Evolutionary conservation across 64 coral and sea anemone genomes (phyloP).

Genomic region (Acropora yongei): DNA sequence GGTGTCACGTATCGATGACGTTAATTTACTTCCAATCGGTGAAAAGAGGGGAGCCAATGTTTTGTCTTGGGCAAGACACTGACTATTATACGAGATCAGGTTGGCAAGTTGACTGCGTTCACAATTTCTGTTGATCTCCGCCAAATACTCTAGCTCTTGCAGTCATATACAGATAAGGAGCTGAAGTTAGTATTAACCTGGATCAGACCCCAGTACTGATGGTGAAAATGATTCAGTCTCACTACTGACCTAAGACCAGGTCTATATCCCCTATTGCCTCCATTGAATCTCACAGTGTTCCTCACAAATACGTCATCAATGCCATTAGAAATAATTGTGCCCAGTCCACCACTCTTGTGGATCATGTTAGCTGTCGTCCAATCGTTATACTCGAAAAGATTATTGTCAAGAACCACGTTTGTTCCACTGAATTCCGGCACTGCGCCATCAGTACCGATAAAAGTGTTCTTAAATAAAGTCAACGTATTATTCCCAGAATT

Average conservation of each 20-base stretch:
- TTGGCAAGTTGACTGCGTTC: no score
- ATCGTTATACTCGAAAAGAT: constrained; percentile 87
- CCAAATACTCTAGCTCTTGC: no score
- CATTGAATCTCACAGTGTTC: constrained; percentile 77
- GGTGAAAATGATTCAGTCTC: constrained; percentile 63
- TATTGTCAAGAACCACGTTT: constrained; percentile 77
- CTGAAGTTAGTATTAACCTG: constrained; percentile 21
- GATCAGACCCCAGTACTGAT: constrained; percentile 85
- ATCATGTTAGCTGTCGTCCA: constrained; percentile 84
- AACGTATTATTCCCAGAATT: not conserved
- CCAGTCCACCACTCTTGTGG: constrained; percentile 50
- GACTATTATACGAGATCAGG: no score
- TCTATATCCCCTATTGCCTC: constrained; percentile 66
- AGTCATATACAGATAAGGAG: no score
- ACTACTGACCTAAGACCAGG: constrained; percentile 27
- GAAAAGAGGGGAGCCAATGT: no score
- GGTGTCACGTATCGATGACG: no score
- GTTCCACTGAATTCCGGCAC: constrained; percentile 69
- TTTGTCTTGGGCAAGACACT: no score
- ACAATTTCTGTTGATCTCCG: no score
- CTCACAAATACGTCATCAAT: constrained; percentile 57
- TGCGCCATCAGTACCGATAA: constrained; percentile 82
- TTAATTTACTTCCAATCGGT: no score
- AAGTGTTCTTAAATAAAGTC: constrained; percentile 76
- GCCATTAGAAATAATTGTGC: constrained; percentile 57